These are phyloP conservation scores for Drosophila pseudoobscura DNA, from an alignment of 1,140 invertebrate genomes.

Conservation along the genomic window DNA sequence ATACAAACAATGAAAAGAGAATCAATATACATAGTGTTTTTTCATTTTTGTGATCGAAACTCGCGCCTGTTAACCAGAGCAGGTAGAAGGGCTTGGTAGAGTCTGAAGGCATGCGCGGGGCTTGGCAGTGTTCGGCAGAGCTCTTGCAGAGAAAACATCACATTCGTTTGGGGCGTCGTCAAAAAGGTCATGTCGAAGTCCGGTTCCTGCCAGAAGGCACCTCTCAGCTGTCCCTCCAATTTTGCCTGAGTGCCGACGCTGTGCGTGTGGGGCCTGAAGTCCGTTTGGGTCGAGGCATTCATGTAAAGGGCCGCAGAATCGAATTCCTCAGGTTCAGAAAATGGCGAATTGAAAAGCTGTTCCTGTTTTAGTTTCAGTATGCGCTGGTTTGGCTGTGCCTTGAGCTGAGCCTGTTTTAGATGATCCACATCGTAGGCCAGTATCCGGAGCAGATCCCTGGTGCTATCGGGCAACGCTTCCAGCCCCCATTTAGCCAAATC, in stretches of 20 bases:
- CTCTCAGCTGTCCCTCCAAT: background rate
- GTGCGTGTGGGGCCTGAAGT: background rate
- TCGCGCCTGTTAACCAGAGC: constrained; percentile 32
- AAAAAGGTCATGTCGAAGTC: constrained; percentile 18
- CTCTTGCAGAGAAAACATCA: constrained; percentile 46
- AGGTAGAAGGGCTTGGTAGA: constrained; percentile 24
- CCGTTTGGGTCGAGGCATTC: constrained; percentile 42
- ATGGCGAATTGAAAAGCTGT: background rate
- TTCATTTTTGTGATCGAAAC: background rate
- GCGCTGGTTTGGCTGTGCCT: constrained; percentile 30
- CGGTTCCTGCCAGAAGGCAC: constrained; percentile 38
- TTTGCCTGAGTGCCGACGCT: constrained; percentile 33
- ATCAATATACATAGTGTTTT: background rate
- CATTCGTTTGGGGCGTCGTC: constrained; percentile 46
- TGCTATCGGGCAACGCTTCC: constrained; percentile 36
- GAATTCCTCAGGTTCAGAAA: constrained; percentile 16
- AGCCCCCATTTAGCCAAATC: constrained; percentile 56
- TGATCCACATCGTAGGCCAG: constrained; percentile 41
- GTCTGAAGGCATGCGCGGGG: constrained; percentile 10
- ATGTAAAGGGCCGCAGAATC: constrained; percentile 21
- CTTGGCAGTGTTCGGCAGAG: constrained; percentile 16
- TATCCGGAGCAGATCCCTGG: constrained; percentile 37
- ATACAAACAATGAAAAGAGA: constrained; percentile 15
- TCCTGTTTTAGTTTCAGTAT: constrained; percentile 39
- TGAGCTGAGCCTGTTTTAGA: constrained; percentile 26